Evolutionary conservation across 1,140 invertebrate genomes (phyloP).

Genomic region (roundworm (Caenorhabditis elegans)): DNA sequence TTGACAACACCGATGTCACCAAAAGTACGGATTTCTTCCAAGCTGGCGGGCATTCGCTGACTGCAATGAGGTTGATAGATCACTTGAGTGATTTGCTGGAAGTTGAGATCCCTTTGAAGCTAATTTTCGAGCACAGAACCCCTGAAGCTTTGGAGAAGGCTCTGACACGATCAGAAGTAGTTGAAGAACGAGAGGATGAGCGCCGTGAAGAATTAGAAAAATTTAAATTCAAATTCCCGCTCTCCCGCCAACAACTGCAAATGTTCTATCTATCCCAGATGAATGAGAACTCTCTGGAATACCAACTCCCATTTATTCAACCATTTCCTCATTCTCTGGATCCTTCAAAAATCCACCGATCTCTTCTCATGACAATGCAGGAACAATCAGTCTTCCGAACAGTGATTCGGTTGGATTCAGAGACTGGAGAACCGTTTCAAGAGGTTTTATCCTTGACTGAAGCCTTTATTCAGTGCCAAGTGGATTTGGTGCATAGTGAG

Average conservation of each 20-base stretch:
- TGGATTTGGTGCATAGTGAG: not conserved
- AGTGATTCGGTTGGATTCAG: not conserved
- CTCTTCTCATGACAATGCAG: conserved; percentile 20
- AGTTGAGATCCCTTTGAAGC: conserved; percentile 11
- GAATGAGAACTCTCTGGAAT: not conserved
- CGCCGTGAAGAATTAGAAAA: not conserved
- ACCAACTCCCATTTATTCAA: conserved; percentile 16
- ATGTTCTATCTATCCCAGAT: not conserved
- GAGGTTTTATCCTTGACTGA: not conserved
- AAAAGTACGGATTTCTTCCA: conserved; percentile 39
- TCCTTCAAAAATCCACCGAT: not conserved
- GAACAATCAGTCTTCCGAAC: not conserved
- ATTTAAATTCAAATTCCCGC: not conserved
- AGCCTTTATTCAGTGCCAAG: not conserved
- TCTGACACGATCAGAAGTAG: not conserved
- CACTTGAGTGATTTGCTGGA: conserved; percentile 3
- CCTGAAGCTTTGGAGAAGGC: not conserved
- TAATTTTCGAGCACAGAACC: conserved; percentile 28
- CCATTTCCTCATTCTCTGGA: not conserved
- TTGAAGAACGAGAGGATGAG: not conserved
- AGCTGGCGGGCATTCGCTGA: conserved; percentile 43
- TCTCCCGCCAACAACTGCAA: not conserved
- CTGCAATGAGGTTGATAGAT: conserved; percentile 29
- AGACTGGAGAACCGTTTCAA: conserved; percentile 13
- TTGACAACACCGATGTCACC: not conserved